Evolutionary conservation across 1,140 invertebrate species (phyloP), one percentile per base, ranked within the genome.

Genomic region (Drosophila pruinosa): DNA sequence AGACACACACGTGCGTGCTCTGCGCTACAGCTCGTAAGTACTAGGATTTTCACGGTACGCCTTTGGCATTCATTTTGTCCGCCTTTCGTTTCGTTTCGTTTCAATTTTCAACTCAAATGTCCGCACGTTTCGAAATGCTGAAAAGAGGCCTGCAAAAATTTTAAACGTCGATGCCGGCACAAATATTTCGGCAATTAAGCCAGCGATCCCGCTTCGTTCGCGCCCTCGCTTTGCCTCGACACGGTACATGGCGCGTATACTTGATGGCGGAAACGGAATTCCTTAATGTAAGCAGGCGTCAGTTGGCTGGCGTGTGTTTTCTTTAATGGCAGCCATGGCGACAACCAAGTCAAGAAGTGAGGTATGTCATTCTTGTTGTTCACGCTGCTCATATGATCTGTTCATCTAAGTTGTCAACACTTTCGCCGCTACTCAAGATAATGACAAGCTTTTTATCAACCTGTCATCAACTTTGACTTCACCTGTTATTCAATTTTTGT

Each of bases 181-280:
- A 85, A 86, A 86, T 71, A 77, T 85, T 70, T 85, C 62, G 81
- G 73, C 81, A 85, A 77, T 86, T 85, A 85, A 77, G 64, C 56
- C 48, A 39, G 56, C 43, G 64, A 26, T 14, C 39, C 19, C 22
- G 12, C 14, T 38, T 24, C 17, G 7, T 28, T 28, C 17, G 10
- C 34, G 8, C 12, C 34, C 4, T 8, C 31, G 31, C 1, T 36
- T 14, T 5, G 34, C n/a, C n/a, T n/a, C n/a, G n/a, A n/a, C n/a
- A 17, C 28, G 45, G 53, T 48, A 21, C 39, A 81, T 70, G 74
- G 79, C 64, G 61, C 61, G 75, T 78, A 72, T 65, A 64, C 58
- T 56, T 47, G 58, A 64, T 71, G 48, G 22, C 36, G 78, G 53
- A 70, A 85, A 56, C 63, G 72, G 72, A 86, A 80, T 85, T 83